phyloP scores from a whole-genome alignment of 2,888 invertebrate genomes.

The Escarpia spicata region DNA sequence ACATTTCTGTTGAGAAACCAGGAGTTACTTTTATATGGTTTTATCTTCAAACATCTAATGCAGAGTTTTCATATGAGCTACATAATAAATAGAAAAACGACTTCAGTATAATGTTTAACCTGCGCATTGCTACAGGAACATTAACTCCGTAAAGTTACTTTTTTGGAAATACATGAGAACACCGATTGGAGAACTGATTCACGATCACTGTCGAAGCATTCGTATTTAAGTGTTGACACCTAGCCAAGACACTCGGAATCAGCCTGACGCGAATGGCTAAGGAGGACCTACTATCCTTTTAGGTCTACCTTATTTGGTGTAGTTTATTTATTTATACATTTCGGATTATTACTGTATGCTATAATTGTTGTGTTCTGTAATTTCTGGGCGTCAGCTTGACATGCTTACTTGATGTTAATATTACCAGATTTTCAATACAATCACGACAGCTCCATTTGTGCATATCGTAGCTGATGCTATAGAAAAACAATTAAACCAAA shows the following conservation, averaged over 20 bases:
- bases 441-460: too few relatives aligned
- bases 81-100: too few relatives aligned
- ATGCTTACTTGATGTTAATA: neutral
- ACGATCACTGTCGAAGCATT: neutral
- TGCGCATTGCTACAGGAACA: neutral
- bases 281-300: neutral
- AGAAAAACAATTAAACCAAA: too few relatives aligned
- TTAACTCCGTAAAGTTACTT: neutral
- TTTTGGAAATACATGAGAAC: neutral
- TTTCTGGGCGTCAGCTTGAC: neutral
- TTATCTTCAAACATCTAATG: too few relatives aligned
- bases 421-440: neutral
- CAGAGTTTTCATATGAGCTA: too few relatives aligned
- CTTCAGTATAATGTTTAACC: too few relatives aligned
- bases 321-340: neutral
- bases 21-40: too few relatives aligned
- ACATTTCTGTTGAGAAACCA: too few relatives aligned
- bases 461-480: too few relatives aligned
- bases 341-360: neutral
- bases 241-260: neutral
- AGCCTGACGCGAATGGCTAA: neutral
- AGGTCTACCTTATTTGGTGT: neutral
- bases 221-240: neutral
- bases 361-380: neutral
- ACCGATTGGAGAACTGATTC: neutral